Evolutionary conservation across 2,797 vertebrate species (phyloP).

Genomic region (Lophotriccus pileatus): DNA sequence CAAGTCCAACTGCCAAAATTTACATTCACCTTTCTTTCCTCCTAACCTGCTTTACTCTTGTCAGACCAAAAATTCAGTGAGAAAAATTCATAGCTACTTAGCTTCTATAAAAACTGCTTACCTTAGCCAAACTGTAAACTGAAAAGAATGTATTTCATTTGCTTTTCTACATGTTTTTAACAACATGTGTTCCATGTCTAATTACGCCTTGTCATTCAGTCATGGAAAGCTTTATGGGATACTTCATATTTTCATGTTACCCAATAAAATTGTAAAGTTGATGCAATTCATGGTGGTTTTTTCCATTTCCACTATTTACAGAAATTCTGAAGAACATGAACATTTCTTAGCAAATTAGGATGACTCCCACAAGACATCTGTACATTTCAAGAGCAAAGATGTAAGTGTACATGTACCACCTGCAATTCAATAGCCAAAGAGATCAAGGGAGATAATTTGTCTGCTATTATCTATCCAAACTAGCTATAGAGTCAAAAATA

Average conservation of each 20-base stretch:
- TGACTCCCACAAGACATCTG: background rate
- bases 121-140: background rate
- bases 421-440: background rate
- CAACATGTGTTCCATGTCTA: background rate
- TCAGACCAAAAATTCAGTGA: background rate
- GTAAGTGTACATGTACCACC: background rate
- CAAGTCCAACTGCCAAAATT: background rate
- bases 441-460: background rate
- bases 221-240: background rate
- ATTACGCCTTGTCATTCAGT: background rate
- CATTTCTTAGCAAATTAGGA: background rate
- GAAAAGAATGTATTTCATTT: background rate
- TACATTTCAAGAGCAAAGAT: background rate
- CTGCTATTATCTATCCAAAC: background rate
- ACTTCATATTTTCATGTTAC: background rate
- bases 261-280: background rate
- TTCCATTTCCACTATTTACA: background rate
- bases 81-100: background rate
- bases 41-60: background rate
- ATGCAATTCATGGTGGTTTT: background rate
- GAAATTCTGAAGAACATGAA: background rate
- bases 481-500: background rate
- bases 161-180: background rate
- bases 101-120: background rate
- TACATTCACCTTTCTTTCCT: background rate